Conservation (phyloP, 2,797 vertebrate species). For the Macropus fuliginosus region DNA sequence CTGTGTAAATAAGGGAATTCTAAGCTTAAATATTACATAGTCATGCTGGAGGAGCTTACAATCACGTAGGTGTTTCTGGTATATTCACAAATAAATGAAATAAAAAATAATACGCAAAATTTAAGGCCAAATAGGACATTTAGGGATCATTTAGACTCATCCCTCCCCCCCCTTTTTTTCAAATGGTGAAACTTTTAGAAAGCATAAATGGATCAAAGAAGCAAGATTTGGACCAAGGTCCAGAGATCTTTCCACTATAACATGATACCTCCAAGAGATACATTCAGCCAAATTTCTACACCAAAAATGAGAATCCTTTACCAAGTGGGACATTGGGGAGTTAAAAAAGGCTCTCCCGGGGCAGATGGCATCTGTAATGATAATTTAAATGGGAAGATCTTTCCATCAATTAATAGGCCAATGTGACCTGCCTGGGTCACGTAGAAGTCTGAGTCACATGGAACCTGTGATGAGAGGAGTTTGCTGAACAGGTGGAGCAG, state of each 20-base stretch:
- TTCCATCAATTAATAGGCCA: no score
- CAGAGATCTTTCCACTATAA: background rate
- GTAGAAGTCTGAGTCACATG: no score
- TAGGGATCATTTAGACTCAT: background rate
- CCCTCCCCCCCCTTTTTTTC: background rate
- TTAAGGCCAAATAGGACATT: background rate
- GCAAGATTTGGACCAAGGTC: background rate
- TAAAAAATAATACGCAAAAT: background rate
- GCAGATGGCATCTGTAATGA: background rate
- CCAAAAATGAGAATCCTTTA: background rate
- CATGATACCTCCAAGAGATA: background rate
- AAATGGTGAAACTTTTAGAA: background rate
- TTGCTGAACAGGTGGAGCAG: no score
- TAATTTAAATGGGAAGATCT: no score
- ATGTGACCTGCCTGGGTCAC: no score
- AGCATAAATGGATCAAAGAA: background rate
- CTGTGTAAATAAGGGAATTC: background rate
- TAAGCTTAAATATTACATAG: background rate
- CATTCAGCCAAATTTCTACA: background rate
- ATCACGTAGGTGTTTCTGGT: background rate
- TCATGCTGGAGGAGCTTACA: background rate
- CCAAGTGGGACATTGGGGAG: background rate
- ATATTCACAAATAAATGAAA: background rate
- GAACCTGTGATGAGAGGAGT: no score
- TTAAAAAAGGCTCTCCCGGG: background rate